phyloP scores from a whole-genome alignment of 2,888 invertebrate genomes.

The Tetheella fluctuosa region DNA sequence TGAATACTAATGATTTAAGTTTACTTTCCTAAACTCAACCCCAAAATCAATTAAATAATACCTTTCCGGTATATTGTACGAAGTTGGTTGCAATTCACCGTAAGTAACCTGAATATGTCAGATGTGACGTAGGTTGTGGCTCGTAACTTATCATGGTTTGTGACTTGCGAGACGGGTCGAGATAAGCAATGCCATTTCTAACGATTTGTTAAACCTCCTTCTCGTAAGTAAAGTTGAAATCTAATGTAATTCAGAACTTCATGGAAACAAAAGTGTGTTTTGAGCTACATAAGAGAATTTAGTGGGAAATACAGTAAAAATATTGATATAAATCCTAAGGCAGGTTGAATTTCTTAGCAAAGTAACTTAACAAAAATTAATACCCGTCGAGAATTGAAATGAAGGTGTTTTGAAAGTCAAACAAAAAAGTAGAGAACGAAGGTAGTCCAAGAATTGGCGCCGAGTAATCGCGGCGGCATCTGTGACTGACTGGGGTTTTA shows the following conservation, averaged over 20 bases:
- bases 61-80: background rate
- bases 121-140: constrained; percentile 1
- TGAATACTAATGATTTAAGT: too few relatives aligned
- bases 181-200: background rate
- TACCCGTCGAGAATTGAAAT: constrained; percentile 13
- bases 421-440: constrained; percentile 8
- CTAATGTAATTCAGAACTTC: background rate
- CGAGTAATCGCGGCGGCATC: constrained; percentile 22
- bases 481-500: constrained; percentile 32
- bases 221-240: background rate
- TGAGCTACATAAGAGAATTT: too few relatives aligned
- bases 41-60: constrained; percentile 6
- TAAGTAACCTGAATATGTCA: background rate
- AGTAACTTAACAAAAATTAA: background rate
- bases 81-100: background rate
- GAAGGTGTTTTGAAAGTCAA: constrained; percentile 14
- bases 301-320: too few relatives aligned
- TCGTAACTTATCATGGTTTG: constrained; percentile 5
- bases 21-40: background rate
- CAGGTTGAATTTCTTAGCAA: background rate
- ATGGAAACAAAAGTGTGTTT: too few relatives aligned
- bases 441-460: constrained; percentile 13
- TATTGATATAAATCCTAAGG: too few relatives aligned
- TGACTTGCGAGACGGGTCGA: background rate
- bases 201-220: background rate